These are phyloP conservation scores for Artemisiospiza belli DNA, from an alignment of 2,113 vertebrate genomes.

Conservation along the genomic window DNA sequence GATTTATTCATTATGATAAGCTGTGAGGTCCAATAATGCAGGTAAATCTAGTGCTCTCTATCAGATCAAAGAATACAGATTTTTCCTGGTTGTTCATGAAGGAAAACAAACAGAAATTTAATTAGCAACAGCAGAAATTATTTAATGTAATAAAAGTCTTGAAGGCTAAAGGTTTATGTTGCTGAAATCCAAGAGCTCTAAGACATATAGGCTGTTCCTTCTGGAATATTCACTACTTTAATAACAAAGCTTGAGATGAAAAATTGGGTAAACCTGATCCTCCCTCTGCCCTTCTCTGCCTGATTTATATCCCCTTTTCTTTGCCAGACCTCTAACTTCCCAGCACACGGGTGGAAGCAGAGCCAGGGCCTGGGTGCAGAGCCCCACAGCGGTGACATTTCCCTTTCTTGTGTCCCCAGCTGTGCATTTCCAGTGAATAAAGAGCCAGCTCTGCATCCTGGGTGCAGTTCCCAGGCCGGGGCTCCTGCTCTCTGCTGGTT, in stretches of 20 bases:
- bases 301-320: neutral
- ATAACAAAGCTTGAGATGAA: constrained; percentile 22
- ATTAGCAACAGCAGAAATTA: neutral
- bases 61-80: neutral
- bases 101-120: constrained; percentile 32
- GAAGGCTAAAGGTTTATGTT: neutral
- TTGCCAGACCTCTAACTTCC: neutral
- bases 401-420: neutral
- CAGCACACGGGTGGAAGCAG: neutral
- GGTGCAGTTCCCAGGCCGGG: neutral
- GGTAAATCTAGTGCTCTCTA: neutral
- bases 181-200: neutral
- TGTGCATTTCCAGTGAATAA: neutral
- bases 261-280: neutral
- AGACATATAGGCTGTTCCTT: neutral
- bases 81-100: constrained; percentile 6
- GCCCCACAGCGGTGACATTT: neutral
- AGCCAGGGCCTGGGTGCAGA: neutral
- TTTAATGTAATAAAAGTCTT: neutral
- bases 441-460: neutral
- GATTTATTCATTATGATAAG: constrained; percentile 20
- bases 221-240: neutral
- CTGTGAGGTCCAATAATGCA: neutral
- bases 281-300: neutral
- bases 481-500: neutral